A percentile compares a stretch with the other conserved stretches of the same genome.
These are phyloP conservation scores for Nanorana parkeri DNA, from an alignment of 2,113 vertebrate species.

Conservation along the genomic window DNA sequence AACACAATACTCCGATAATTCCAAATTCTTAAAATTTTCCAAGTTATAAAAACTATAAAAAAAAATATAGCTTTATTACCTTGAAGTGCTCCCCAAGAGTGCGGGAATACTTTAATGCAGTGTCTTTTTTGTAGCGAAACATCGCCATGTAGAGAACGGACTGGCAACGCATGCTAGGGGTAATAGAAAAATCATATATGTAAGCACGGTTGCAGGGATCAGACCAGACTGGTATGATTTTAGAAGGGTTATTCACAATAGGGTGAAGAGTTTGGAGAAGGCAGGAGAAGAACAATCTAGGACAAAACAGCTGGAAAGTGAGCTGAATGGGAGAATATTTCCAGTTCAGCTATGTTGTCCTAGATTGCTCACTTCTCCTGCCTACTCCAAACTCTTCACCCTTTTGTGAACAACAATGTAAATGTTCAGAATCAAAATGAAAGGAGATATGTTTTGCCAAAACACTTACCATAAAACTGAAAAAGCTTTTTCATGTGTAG, in stretches of 20 bases:
- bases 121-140: conserved; percentile 89
- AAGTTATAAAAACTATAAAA: too few relatives aligned
- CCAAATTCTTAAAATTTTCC: too few relatives aligned
- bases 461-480: conserved; percentile 82
- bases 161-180: conserved; percentile 87
- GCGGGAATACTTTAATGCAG: conserved; percentile 87
- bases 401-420: too few relatives aligned
- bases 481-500: conserved; percentile 83
- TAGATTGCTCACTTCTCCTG: too few relatives aligned
- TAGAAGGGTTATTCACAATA: too few relatives aligned
- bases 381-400: too few relatives aligned
- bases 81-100: conserved; percentile 89
- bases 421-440: not conserved
- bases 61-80: conserved; percentile 66
- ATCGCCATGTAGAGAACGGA: conserved; percentile 91
- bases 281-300: too few relatives aligned
- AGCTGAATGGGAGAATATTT: too few relatives aligned
- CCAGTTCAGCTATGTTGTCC: too few relatives aligned
- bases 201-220: not conserved
- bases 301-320: too few relatives aligned
- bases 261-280: too few relatives aligned
- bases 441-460: not conserved
- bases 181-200: conserved; percentile 2
- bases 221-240: not conserved
- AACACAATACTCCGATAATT: too few relatives aligned